Conservation (phyloP, 2,888 invertebrate genomes). For the Neoaliturus tenellus region DNA sequence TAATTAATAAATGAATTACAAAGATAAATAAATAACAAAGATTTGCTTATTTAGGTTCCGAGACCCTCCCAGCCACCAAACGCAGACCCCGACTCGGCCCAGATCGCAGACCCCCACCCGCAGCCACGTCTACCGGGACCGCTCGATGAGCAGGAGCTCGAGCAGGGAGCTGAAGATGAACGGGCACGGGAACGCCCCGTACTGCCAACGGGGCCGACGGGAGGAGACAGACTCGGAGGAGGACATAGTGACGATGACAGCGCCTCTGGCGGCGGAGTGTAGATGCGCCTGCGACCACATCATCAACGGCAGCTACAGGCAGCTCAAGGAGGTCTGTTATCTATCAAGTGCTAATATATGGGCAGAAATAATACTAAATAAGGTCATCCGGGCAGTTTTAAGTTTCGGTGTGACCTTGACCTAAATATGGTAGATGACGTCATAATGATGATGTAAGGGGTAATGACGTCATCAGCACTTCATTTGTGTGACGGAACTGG, state of each 20-base stretch:
- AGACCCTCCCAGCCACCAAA: background rate
- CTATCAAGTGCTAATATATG: no score
- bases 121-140: slow-evolving; percentile 59
- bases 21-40: no score
- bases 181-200: slow-evolving; percentile 47
- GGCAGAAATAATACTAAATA: no score
- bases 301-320: slow-evolving; percentile 63
- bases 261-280: slow-evolving; percentile 59
- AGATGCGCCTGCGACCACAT: slow-evolving; percentile 64
- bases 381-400: no score
- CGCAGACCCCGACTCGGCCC: background rate
- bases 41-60: no score
- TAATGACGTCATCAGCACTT: no score
- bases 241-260: slow-evolving; percentile 60
- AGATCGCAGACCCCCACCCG: slow-evolving; percentile 53
- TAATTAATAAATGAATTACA: no score
- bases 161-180: slow-evolving; percentile 50
- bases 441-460: no score
- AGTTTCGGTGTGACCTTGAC: no score
- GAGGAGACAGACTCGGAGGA: slow-evolving; percentile 64
- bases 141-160: slow-evolving; percentile 40
- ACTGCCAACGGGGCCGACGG: slow-evolving; percentile 52
- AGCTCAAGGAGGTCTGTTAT: slow-evolving; percentile 62
- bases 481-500: no score
- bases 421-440: no score